Conservation (phyloP, 2,113 vertebrate species). For the Rhinolophus sinicus region DNA sequence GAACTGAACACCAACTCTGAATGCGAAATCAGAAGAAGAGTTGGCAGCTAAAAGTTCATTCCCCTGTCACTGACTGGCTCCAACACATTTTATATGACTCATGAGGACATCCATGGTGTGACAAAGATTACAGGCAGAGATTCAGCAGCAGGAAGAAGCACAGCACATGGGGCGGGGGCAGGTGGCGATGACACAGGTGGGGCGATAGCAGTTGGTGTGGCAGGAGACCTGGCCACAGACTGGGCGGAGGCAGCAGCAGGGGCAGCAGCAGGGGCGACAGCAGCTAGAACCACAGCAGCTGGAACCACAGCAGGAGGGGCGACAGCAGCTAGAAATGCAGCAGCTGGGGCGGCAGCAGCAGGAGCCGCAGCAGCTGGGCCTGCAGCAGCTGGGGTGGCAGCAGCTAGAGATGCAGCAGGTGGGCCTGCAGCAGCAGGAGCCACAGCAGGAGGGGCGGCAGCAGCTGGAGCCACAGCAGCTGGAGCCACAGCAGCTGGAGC, state of each 20-base stretch:
- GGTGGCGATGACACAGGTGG: constrained; percentile 41
- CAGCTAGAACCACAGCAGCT: neutral
- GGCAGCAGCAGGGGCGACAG: neutral
- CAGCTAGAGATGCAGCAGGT: neutral
- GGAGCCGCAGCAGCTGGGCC: neutral
- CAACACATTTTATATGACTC: neutral
- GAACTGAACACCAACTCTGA: neutral
- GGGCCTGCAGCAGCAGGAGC: neutral
- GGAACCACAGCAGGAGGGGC: neutral
- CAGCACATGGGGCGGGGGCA: constrained; percentile 63
- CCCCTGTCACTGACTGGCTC: neutral
- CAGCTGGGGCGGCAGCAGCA: neutral
- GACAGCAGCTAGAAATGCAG: neutral
- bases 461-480: neutral
- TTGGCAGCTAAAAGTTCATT: neutral
- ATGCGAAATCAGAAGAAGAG: neutral
- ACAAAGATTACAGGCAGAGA: neutral
- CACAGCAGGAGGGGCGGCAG: neutral
- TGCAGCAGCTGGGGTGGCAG: neutral
- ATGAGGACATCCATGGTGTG: neutral
- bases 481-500: neutral
- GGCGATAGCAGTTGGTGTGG: constrained; percentile 24
- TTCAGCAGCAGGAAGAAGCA: neutral
- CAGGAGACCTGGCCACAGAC: constrained; percentile 45
- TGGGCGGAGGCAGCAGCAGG: constrained; percentile 28